phyloP scores from a whole-genome alignment of 2,888 invertebrate genomes.

The Hydrotaea diabolus region DNA sequence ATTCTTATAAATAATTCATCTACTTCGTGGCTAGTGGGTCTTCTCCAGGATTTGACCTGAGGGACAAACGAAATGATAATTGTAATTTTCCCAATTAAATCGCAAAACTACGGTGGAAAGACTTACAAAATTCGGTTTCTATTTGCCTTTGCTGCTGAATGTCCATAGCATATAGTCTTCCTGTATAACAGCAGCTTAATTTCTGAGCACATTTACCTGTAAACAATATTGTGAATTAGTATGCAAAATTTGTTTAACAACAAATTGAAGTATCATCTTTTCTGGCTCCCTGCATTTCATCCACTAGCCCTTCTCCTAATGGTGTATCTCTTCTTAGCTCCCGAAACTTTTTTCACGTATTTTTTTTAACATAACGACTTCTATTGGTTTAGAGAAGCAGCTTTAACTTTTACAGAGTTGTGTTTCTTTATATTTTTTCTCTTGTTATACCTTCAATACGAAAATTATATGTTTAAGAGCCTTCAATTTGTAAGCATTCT shows the following conservation, averaged over 20 bases:
- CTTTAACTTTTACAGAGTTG: constrained; percentile 8
- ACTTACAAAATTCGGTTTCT: too few relatives aligned
- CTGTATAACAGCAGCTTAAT: not conserved
- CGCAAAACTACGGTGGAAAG: too few relatives aligned
- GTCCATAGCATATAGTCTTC: too few relatives aligned
- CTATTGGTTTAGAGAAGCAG: constrained; percentile 19
- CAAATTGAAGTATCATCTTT: constrained; percentile 28
- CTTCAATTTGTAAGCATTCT: constrained; percentile 29
- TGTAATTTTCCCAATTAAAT: too few relatives aligned
- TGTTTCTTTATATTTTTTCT: not conserved
- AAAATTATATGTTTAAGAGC: constrained; percentile 28
- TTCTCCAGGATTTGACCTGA: too few relatives aligned
- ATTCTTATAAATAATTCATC: too few relatives aligned
- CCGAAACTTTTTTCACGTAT: constrained; percentile 19
- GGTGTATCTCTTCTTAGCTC: not conserved
- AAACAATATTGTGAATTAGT: constrained; percentile 15
- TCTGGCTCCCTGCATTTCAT: not conserved
- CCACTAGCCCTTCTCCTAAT: not conserved
- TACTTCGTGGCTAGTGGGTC: too few relatives aligned
- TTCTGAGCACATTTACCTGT: constrained; percentile 20
- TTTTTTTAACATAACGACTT: constrained; percentile 27
- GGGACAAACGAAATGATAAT: too few relatives aligned
- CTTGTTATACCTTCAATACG: constrained; percentile 1
- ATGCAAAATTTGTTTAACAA: constrained; percentile 32
- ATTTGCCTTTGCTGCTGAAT: too few relatives aligned